Base-by-base conservation (phyloP, 1,140 invertebrate species). In the Drosophila santomea region DNA sequence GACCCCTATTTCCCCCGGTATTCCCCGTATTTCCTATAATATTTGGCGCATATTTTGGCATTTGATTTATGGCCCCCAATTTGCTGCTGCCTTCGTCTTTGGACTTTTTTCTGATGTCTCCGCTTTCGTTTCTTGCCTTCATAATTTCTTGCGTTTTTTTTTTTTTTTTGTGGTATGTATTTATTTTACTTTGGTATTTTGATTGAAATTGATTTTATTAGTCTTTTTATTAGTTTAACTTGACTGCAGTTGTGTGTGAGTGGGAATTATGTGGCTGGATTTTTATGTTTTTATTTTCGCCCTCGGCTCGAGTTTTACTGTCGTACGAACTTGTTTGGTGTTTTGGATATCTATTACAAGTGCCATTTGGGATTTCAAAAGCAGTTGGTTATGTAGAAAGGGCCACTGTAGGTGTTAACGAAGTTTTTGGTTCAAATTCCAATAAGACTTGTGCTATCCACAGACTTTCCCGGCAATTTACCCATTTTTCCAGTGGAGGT, bases 191-290 rank as follows among this genome's bases (percentile, higher is more conserved):
- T 63, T 67, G 58, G 58, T 74, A 71, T 72, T 77, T 81, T 79
- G 80, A 83, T 83, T 83, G 80, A 83, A 83, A 83, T 83, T 83
- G 80, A 83, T 83, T 83, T 83, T 83, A 83, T 83, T 82, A 83
- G 58, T 55, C 59, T 47, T 66, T 75, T 78, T 67, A 74, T 83
- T 74, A 78, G 80, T 71, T 82, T 41, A 77, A 67, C 59, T 52
- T 5, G 14, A 20, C 32, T 32, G 1, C 12, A 39, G 38, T 50
- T 32, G 64, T 64, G 71, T 54, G 64, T 47, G 60, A 59, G 64
- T 54, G 55, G 73, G 58, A 82, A 74, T 83, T 78, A 69, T 82
- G 80, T 66, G 80, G 63, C 56, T 3, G 32, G 57, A 45, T 48
- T 83, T 82, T 83, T 75, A 82, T 79, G 69, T 38, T 69, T 82